Conservation (phyloP, 1,140 invertebrate species). For the Cydia pomonella region DNA sequence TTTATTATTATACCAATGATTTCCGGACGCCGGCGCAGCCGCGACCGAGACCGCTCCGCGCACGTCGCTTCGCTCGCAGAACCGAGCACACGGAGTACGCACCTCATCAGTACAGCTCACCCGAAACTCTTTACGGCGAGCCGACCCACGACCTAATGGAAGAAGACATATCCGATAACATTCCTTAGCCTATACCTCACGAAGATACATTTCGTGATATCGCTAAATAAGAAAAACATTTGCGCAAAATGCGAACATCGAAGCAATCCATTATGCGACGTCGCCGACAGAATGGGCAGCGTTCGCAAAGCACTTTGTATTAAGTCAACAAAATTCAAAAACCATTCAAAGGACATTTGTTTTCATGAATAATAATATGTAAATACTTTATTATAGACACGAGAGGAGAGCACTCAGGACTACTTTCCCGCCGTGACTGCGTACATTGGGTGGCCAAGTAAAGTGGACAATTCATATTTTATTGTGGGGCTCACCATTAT, state of each 20-base stretch:
- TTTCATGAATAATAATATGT: constrained; percentile 72
- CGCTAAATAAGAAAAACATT: constrained; percentile 62
- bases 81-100: neutral
- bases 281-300: constrained; percentile 61
- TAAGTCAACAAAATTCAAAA: constrained; percentile 74
- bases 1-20: constrained; percentile 74
- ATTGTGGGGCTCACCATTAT: neutral
- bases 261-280: constrained; percentile 58
- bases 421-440: constrained; percentile 33
- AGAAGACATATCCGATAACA: constrained; percentile 28
- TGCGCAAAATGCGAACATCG: constrained; percentile 61
- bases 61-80: neutral
- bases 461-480: constrained; percentile 26
- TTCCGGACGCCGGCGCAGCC: constrained; percentile 56
- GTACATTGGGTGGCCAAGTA: constrained; percentile 26
- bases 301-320: constrained; percentile 73
- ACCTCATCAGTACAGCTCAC: neutral
- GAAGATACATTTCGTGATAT: constrained; percentile 60
- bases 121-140: constrained; percentile 10
- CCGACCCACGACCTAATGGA: constrained; percentile 23
- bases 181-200: constrained; percentile 13
- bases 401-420: constrained; percentile 39
- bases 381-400: constrained; percentile 65
- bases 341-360: constrained; percentile 72
- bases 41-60: neutral